phyloP scores from a whole-genome alignment of 2,888 invertebrate species.

The Microctonus aethiopoides region DNA sequence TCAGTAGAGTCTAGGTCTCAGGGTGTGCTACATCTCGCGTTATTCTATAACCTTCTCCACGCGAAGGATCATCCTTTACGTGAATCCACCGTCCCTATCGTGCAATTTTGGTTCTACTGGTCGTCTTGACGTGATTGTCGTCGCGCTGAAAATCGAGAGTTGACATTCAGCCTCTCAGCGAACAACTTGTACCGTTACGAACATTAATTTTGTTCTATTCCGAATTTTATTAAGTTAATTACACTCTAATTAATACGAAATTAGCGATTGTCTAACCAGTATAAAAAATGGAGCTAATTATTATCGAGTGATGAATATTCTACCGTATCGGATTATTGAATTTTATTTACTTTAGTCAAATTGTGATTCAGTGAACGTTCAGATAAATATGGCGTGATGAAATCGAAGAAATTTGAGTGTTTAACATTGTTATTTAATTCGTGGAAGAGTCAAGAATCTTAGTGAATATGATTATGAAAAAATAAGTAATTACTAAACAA shows the following conservation, averaged over 20 bases:
- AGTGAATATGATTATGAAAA: too few relatives aligned
- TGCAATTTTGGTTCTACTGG: conserved; percentile 7
- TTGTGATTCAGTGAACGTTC: background rate
- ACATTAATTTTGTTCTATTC: too few relatives aligned
- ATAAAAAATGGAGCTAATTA: background rate
- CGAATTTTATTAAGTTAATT: too few relatives aligned
- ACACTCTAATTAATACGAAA: too few relatives aligned
- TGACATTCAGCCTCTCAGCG: conserved; percentile 27
- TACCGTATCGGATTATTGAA: too few relatives aligned
- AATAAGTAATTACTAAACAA: background rate
- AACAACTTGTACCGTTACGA: conserved; percentile 2
- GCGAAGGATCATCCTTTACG: conserved; percentile 18
- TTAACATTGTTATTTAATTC: background rate
- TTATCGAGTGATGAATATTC: background rate
- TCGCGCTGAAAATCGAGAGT: conserved; percentile 30
- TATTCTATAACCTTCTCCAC: conserved; percentile 15
- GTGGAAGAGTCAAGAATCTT: background rate
- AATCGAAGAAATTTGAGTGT: background rate
- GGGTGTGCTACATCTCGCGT: conserved; percentile 63
- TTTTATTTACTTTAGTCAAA: too few relatives aligned
- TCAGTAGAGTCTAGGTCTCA: conserved; percentile 67
- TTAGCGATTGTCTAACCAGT: too few relatives aligned
- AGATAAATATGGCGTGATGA: background rate
- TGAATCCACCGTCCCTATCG: conserved; percentile 27
- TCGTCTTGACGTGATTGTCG: background rate